phyloP scores from a whole-genome alignment of 1,140 invertebrate genomes.

The Anoplophora glabripennis region DNA sequence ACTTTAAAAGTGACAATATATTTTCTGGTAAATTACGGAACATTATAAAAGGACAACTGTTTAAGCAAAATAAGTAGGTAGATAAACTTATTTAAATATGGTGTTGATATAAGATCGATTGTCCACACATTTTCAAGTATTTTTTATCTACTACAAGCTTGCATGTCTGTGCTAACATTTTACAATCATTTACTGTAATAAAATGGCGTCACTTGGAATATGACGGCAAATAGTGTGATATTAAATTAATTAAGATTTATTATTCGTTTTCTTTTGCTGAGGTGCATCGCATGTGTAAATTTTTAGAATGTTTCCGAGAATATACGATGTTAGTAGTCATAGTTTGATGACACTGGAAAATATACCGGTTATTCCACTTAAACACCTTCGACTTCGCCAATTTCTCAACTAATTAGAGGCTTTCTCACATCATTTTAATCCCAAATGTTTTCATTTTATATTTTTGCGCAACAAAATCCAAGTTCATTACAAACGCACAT shows the following conservation, averaged over 20 bases:
- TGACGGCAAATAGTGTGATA: neutral
- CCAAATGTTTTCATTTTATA: too few species aligned
- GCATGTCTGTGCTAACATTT: neutral
- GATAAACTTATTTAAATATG: constrained; percentile 27
- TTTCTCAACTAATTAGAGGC: too few species aligned
- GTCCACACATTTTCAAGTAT: constrained; percentile 17
- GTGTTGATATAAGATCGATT: constrained; percentile 1
- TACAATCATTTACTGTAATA: neutral
- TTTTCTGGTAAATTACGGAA: constrained; percentile 11
- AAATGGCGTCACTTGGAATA: constrained; percentile 6
- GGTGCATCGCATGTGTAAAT: neutral
- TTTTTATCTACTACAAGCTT: constrained; percentile 9
- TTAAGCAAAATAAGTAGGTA: constrained; percentile 19
- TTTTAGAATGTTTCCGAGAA: neutral
- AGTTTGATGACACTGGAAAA: neutral
- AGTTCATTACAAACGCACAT: neutral
- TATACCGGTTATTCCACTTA: neutral
- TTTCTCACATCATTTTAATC: too few species aligned
- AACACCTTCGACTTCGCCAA: too few species aligned
- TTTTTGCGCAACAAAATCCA: neutral
- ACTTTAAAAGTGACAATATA: neutral
- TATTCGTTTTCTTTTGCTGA: neutral
- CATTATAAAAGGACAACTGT: constrained; percentile 16
- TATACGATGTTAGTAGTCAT: neutral
- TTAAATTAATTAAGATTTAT: neutral